Evolutionary conservation across 1,140 invertebrate species (phyloP).

Genomic region (Drosophila sechellia): DNA sequence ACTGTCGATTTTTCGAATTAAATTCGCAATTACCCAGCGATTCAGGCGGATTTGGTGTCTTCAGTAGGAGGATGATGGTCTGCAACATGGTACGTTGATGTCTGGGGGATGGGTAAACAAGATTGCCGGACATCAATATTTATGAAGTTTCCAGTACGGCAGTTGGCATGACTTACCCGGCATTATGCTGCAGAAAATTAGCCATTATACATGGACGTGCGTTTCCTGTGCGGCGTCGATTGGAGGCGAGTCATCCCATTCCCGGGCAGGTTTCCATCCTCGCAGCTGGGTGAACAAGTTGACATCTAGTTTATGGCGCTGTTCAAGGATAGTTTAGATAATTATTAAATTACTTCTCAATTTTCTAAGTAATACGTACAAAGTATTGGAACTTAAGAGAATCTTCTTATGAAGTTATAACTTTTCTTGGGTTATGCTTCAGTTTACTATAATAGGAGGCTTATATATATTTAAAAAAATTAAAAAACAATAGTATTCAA

Average conservation of each 20-base stretch:
- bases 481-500: too few species aligned
- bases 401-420: too few species aligned
- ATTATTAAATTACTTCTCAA: background rate
- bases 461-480: too few species aligned
- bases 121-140: slow-evolving; percentile 66
- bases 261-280: slow-evolving; percentile 11
- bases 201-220: slow-evolving; percentile 25
- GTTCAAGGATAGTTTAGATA: slow-evolving; percentile 2
- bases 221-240: slow-evolving; percentile 23
- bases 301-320: slow-evolving; percentile 26
- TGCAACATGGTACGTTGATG: background rate
- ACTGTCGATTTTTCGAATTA: slow-evolving; percentile 74
- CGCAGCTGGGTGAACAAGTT: slow-evolving; percentile 8
- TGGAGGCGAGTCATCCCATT: slow-evolving; percentile 22
- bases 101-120: slow-evolving; percentile 18
- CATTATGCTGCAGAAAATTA: slow-evolving; percentile 36
- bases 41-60: slow-evolving; percentile 30
- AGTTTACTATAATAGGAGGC: too few species aligned
- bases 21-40: slow-evolving; percentile 45
- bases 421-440: too few species aligned
- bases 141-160: slow-evolving; percentile 52
- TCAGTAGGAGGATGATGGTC: background rate
- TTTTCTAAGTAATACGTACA: background rate
- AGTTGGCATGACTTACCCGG: slow-evolving; percentile 36
- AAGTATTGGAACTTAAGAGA: background rate